Conservation (phyloP, 2,797 vertebrate species). For the Stomatorhinus walkeri region DNA sequence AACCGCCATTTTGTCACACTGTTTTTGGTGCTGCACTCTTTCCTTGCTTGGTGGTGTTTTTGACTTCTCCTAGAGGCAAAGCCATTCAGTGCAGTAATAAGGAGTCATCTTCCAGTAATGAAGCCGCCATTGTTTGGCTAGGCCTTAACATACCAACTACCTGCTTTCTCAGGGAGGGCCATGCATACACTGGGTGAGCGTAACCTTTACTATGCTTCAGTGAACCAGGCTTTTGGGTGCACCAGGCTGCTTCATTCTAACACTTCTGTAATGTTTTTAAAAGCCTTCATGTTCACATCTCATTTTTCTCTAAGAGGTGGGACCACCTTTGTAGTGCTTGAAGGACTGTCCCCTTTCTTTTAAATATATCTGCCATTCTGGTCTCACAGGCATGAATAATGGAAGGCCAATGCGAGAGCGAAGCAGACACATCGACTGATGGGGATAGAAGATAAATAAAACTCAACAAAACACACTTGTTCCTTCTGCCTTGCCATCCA, state of each 20-base stretch:
- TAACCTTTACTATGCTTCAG: neutral
- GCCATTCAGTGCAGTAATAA: conserved; percentile 46
- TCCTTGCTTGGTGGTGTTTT: conserved; percentile 23
- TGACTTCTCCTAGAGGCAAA: neutral
- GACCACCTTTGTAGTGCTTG: conserved; percentile 37
- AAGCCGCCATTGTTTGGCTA: conserved; percentile 46
- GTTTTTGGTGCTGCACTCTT: conserved; percentile 23
- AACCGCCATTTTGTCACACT: neutral
- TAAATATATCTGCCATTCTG: conserved; percentile 55
- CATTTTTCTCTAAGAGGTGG: conserved; percentile 26
- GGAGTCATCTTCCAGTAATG: conserved; percentile 40
- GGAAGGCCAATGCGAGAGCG: conserved; percentile 39
- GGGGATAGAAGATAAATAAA: conserved; percentile 42
- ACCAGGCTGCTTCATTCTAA: neutral
- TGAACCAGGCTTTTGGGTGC: neutral
- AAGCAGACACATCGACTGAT: conserved; percentile 49
- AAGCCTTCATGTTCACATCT: neutral
- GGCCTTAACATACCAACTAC: conserved; percentile 36
- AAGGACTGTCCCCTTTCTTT: conserved; percentile 47
- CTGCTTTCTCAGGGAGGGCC: conserved; percentile 14
- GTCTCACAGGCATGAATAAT: conserved; percentile 52
- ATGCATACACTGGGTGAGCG: neutral
- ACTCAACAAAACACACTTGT: conserved; percentile 36
- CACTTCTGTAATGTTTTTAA: conserved; percentile 17
- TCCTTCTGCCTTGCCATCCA: conserved; percentile 32